phyloP scores from a whole-genome alignment of 2,797 vertebrate genomes.

The Silurus aristotelis region DNA sequence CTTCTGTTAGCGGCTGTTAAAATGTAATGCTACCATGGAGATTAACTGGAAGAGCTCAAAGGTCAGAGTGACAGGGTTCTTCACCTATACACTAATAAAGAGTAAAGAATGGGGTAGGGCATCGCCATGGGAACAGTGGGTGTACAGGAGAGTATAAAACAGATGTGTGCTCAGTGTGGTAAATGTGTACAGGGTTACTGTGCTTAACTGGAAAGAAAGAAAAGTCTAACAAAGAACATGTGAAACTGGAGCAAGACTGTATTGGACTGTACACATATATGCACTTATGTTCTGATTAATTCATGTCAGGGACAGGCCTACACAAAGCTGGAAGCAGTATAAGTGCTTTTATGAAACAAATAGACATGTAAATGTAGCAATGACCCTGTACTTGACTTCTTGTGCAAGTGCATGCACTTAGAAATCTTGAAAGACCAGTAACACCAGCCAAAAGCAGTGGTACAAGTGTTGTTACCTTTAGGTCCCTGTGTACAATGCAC shows the following conservation, averaged over 20 bases:
- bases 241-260: not conserved
- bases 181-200: conserved; percentile 25
- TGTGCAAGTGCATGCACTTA: not conserved
- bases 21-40: conserved; percentile 33
- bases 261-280: conserved; percentile 1
- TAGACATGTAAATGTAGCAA: not conserved
- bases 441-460: not conserved
- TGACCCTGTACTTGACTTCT: not conserved
- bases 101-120: conserved; percentile 28
- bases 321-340: not conserved
- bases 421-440: conserved; percentile 9
- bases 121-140: conserved; percentile 32
- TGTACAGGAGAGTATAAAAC: conserved; percentile 27
- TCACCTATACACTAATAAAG: conserved; percentile 32
- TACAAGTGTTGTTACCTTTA: conserved; percentile 80
- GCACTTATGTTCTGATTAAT: conserved; percentile 31
- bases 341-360: conserved; percentile 22
- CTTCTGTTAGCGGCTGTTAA: conserved; percentile 20
- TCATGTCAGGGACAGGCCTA: not conserved
- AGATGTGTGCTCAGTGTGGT: not conserved
- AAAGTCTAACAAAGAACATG: not conserved
- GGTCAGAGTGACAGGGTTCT: conserved; percentile 40
- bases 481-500: conserved; percentile 93
- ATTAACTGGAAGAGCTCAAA: conserved; percentile 49
- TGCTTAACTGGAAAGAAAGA: not conserved